phyloP scores from a whole-genome alignment of 2,888 invertebrate species.

The Yponomeuta plumbellus region DNA sequence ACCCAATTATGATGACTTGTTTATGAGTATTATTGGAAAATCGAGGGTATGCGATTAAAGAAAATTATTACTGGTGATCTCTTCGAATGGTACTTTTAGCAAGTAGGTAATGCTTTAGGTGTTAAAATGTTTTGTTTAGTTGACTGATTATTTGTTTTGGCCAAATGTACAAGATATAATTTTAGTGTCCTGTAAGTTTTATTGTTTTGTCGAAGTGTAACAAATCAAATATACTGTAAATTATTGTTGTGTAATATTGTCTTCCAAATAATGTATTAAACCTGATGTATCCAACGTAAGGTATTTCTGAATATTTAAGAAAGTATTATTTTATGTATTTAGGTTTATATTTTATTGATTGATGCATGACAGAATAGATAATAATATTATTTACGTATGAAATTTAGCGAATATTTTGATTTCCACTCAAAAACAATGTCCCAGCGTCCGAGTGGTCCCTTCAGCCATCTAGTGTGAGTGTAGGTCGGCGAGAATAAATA shows the following conservation, averaged over 20 bases:
- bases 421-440: too few relatives aligned
- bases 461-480: too few relatives aligned
- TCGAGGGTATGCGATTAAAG: conserved; percentile 18
- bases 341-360: background rate
- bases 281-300: background rate
- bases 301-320: conserved; percentile 1
- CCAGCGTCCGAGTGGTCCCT: too few relatives aligned
- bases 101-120: conserved; percentile 13
- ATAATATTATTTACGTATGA: background rate
- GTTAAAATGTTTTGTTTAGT: background rate
- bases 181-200: background rate
- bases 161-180: conserved; percentile 13
- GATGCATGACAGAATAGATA: background rate
- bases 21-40: conserved; percentile 34
- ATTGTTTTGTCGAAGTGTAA: background rate
- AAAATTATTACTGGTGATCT: conserved; percentile 40
- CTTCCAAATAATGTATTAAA: conserved; percentile 1
- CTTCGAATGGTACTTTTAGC: conserved; percentile 43
- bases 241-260: conserved; percentile 16
- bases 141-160: conserved; percentile 18
- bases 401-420: background rate
- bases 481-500: too few relatives aligned
- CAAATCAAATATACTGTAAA: conserved; percentile 14
- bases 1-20: conserved; percentile 20
- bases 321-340: conserved; percentile 16